Evolutionary conservation across 2,113 vertebrate species (phyloP).

Genomic region (Leiothrix lutea): DNA sequence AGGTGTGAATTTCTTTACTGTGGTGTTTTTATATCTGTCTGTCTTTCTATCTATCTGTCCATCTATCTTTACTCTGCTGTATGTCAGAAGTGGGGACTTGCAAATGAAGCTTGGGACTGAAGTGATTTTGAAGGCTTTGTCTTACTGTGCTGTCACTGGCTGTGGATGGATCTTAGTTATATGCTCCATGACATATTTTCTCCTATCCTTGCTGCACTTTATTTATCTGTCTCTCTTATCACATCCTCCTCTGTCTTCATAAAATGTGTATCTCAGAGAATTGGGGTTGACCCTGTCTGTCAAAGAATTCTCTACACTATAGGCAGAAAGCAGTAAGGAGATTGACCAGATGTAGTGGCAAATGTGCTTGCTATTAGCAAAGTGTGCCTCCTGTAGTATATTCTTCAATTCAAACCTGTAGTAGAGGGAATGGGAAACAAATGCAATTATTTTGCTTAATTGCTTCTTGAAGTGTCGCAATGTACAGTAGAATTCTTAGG

Average conservation of each 20-base stretch:
- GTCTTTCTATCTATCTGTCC: background rate
- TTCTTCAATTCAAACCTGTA: background rate
- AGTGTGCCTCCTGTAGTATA: background rate
- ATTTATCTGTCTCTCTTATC: background rate
- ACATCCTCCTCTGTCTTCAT: background rate
- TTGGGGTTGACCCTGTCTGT: background rate
- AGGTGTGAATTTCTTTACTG: background rate
- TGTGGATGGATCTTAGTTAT: background rate
- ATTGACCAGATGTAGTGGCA: background rate
- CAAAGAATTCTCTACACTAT: background rate
- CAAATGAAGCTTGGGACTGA: background rate
- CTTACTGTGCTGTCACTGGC: background rate
- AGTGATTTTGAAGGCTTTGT: background rate
- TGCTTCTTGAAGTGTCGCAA: background rate
- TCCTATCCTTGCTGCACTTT: background rate
- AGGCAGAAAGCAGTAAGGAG: background rate
- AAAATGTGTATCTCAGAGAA: background rate
- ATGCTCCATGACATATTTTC: background rate
- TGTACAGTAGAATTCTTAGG: background rate
- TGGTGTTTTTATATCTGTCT: background rate
- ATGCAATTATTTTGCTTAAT: background rate
- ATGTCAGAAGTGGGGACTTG: background rate
- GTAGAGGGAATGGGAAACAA: background rate
- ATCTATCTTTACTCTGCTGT: background rate
- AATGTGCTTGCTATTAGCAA: background rate